Percentiles rank a stretch among this genome's conserved stretches.
phyloP scores from a whole-genome alignment of 2,113 vertebrate genomes.

The Climacteris rufus region DNA sequence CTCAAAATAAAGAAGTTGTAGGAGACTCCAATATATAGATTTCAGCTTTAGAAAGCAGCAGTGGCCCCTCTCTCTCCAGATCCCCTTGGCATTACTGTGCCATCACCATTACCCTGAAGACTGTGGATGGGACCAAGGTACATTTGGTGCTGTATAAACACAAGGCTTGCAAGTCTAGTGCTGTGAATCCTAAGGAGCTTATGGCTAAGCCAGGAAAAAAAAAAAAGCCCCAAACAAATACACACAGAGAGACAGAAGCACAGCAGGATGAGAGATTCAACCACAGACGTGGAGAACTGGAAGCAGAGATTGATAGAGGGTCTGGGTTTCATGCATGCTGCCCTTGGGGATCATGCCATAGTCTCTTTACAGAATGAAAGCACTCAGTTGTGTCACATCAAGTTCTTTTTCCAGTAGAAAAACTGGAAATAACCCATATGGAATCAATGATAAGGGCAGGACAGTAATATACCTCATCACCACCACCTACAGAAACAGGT shows the following conservation, averaged over 20 bases:
- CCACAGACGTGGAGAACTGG: background rate
- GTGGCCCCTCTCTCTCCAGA: background rate
- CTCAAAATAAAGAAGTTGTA: background rate
- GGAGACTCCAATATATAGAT: background rate
- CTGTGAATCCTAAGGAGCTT: background rate
- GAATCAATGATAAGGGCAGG: background rate
- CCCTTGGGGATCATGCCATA: background rate
- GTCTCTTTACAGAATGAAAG: background rate
- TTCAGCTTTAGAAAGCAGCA: background rate
- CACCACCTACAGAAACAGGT: background rate
- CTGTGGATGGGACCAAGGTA: background rate
- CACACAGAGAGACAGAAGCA: background rate
- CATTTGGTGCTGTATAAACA: accelerated
- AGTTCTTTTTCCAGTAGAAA: background rate
- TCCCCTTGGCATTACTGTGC: background rate
- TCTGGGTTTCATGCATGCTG: background rate
- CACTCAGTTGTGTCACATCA: background rate
- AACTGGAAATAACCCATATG: background rate
- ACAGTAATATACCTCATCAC: background rate
- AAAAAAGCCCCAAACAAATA: background rate
- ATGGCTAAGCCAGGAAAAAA: background rate
- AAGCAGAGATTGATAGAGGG: background rate
- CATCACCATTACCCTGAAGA: background rate
- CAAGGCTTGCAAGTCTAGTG: background rate
- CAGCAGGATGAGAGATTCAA: background rate